These are phyloP conservation scores for Mactra quadrangularis DNA, from an alignment of 1,140 invertebrate genomes.

Conservation along the genomic window DNA sequence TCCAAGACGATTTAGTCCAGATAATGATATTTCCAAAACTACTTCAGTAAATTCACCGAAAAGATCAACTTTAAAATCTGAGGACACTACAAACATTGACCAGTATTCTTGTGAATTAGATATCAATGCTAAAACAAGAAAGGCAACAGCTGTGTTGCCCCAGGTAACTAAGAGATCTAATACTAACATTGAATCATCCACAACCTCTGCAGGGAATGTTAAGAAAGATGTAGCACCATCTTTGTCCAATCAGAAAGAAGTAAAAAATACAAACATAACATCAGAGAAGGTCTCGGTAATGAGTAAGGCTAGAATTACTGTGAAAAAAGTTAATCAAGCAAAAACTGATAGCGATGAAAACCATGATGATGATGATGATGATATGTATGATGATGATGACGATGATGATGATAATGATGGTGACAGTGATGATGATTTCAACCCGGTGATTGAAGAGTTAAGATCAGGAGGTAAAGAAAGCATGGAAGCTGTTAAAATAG, in stretches of 20 bases:
- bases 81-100: no score
- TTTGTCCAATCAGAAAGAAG: no score
- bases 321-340: slow-evolving; percentile 4
- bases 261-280: no score
- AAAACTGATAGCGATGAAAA: background rate
- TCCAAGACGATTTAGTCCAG: slow-evolving; percentile 50
- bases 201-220: no score
- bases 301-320: slow-evolving; percentile 24
- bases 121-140: no score
- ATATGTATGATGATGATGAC: slow-evolving; percentile 32
- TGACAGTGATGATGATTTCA: background rate
- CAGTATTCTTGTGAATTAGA: no score
- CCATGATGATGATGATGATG: slow-evolving; percentile 28
- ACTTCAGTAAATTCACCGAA: no score
- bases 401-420: slow-evolving; percentile 11
- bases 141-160: no score
- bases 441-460: slow-evolving; percentile 12
- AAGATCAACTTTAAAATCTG: no score
- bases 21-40: background rate
- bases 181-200: no score
- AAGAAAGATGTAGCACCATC: no score
- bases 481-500: slow-evolving; percentile 30
- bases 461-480: slow-evolving; percentile 6
- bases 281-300: background rate
- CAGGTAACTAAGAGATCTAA: no score